A percentile compares a stretch with the other conserved stretches of the same genome.
Evolutionary conservation across 2,888 invertebrate species (phyloP).

Genomic region (Serripes groenlandicus): DNA sequence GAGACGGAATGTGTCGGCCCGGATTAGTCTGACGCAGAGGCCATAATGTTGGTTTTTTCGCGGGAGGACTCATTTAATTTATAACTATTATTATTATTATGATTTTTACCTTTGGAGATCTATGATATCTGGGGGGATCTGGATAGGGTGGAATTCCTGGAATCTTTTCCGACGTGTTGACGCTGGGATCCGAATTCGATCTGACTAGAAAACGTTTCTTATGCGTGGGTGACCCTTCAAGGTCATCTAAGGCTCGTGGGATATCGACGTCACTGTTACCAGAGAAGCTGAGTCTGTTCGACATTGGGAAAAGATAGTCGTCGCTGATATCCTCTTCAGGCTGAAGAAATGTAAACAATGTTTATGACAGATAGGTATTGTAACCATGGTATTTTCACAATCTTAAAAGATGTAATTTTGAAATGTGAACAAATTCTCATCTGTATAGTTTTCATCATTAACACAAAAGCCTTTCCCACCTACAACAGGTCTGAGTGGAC

Average conservation of each 20-base stretch:
- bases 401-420: neutral
- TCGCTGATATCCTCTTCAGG: slow-evolving; percentile 98
- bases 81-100: no score
- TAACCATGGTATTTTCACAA: neutral
- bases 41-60: no score
- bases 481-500: no score
- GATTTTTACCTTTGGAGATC: slow-evolving; percentile 69
- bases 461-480: no score
- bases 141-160: slow-evolving; percentile 85
- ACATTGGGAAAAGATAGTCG: slow-evolving; percentile 99
- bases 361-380: no score
- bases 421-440: neutral
- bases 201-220: slow-evolving; percentile 88
- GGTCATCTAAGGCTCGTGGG: slow-evolving; percentile 79
- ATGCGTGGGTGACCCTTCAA: slow-evolving; percentile 77
- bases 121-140: slow-evolving; percentile 92
- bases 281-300: slow-evolving; percentile 95
- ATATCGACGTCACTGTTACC: slow-evolving; percentile 96
- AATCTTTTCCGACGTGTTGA: slow-evolving; percentile 95
- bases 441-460: no score
- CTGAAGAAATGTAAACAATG: slow-evolving; percentile 88
- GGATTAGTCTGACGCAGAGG: no score
- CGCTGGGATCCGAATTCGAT: slow-evolving; percentile 97
- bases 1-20: no score
- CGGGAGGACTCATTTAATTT: no score